phyloP scores from a whole-genome alignment of 2,113 vertebrate species.

The Asarcornis scutulata region DNA sequence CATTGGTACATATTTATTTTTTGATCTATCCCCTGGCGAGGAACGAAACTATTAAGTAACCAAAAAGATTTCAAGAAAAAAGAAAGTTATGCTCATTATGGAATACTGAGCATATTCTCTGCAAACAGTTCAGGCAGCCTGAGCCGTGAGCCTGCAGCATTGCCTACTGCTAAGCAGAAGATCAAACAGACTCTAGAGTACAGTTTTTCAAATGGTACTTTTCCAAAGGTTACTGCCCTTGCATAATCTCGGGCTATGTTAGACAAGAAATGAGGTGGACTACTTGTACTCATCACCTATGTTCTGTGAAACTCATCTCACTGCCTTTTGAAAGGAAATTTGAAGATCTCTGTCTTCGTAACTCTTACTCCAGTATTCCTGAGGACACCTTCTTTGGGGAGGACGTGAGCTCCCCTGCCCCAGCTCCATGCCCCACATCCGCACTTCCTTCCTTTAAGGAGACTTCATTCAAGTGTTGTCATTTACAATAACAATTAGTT shows the following conservation, averaged over 20 bases:
- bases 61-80: background rate
- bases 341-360: background rate
- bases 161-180: background rate
- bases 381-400: background rate
- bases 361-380: background rate
- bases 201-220: background rate
- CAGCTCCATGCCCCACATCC: background rate
- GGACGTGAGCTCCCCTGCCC: background rate
- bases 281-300: background rate
- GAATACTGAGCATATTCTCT: background rate
- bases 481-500: background rate
- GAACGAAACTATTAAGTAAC: constrained; percentile 29
- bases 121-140: background rate
- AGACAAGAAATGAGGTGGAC: background rate
- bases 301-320: background rate
- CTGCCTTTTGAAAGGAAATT: background rate
- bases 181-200: background rate
- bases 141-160: background rate
- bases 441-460: background rate
- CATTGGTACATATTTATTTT: background rate
- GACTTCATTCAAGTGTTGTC: background rate
- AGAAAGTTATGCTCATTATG: background rate
- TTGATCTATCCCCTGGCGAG: background rate
- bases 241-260: background rate
- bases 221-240: background rate